Evolutionary conservation across 2,113 vertebrate genomes (phyloP).

Genomic region (Caranx melampygus): DNA sequence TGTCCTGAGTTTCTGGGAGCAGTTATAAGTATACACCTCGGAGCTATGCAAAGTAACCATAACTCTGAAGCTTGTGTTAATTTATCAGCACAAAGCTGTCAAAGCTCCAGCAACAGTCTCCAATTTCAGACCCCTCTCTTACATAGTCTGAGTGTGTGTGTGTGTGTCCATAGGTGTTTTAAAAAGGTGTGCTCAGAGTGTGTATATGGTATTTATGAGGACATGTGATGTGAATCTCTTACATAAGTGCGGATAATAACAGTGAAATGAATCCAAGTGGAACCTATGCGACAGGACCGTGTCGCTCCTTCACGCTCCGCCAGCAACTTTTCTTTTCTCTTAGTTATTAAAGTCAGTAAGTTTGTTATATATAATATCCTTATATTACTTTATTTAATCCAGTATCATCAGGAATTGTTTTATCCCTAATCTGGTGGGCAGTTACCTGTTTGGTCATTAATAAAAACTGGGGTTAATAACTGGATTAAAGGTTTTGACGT

Average conservation of each 20-base stretch:
- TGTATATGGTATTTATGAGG: conserved; percentile 12
- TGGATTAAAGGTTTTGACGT: neutral
- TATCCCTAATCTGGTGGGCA: neutral
- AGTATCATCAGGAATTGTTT: neutral
- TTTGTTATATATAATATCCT: neutral
- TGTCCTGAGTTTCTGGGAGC: conserved; percentile 35
- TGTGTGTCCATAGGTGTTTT: conserved; percentile 23
- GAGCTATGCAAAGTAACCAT: conserved; percentile 43
- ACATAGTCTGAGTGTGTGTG: conserved; percentile 2
- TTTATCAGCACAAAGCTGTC: conserved; percentile 64
- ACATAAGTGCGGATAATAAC: conserved; percentile 51
- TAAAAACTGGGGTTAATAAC: neutral
- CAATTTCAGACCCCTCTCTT: conserved; percentile 44
- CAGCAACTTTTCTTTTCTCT: neutral
- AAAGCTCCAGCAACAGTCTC: conserved; percentile 48
- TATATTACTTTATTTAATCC: neutral
- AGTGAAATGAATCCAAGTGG: conserved; percentile 32
- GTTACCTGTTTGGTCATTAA: neutral
- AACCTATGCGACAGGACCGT: neutral
- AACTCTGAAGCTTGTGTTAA: conserved; percentile 50
- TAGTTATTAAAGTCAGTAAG: neutral
- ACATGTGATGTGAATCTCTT: conserved; percentile 48
- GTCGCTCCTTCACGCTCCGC: neutral
- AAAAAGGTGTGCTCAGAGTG: conserved; percentile 21
- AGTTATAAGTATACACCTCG: conserved; percentile 25